phyloP scores from a whole-genome alignment of 2,888 invertebrate genomes.

The Lamellibrachia satsuma region DNA sequence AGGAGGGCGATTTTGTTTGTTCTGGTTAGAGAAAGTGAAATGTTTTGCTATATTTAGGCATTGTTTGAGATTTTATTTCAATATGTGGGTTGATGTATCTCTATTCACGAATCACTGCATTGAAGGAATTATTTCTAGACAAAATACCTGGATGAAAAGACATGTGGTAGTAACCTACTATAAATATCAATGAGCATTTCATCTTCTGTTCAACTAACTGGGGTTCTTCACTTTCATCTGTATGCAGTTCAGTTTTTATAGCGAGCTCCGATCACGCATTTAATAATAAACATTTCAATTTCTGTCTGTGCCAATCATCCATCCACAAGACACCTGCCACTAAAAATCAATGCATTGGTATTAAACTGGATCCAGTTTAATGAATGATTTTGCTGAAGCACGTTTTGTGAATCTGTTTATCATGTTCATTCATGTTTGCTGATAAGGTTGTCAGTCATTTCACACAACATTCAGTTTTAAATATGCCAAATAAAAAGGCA shows the following conservation, averaged over 20 bases:
- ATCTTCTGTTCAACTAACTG: neutral
- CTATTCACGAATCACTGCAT: neutral
- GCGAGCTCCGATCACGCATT: neutral
- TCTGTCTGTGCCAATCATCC: neutral
- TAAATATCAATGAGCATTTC: neutral
- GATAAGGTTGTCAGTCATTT: neutral
- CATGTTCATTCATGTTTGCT: neutral
- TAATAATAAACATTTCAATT: constrained; percentile 17
- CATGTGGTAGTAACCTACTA: neutral
- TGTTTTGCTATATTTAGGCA: neutral
- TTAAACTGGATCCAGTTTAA: neutral
- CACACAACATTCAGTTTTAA: neutral
- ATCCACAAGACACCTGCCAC: neutral
- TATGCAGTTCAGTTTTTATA: neutral
- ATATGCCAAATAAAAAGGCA: neutral
- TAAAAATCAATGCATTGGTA: constrained; percentile 7
- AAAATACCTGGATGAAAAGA: neutral
- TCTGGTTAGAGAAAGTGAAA: neutral
- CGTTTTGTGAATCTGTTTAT: neutral
- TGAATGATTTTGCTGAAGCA: neutral
- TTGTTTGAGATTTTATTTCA: neutral
- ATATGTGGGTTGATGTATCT: neutral
- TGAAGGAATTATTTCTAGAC: neutral
- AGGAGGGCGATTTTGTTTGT: neutral
- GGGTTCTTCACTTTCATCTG: neutral